Conservation (phyloP, 2,113 vertebrate species). For the Lagopus muta region DNA sequence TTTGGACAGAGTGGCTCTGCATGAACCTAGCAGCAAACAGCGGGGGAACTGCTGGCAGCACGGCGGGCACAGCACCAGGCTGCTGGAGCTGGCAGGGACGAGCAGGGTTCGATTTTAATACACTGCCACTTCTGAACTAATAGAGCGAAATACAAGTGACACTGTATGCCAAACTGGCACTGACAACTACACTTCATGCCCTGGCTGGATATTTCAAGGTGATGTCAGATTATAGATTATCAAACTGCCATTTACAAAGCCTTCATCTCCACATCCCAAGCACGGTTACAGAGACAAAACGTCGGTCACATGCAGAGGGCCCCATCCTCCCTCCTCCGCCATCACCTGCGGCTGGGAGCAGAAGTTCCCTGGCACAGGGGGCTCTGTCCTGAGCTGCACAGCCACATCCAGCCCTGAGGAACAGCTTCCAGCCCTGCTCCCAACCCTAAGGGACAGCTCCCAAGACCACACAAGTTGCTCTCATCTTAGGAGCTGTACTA, state of each 20-base stretch:
- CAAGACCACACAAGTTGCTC: background rate
- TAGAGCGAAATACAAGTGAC: constrained; percentile 46
- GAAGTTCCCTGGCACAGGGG: background rate
- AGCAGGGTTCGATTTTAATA: constrained; percentile 67
- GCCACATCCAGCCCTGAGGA: too few relatives aligned
- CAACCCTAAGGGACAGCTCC: too few relatives aligned
- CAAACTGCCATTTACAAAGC: constrained; percentile 31
- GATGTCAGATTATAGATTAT: constrained; percentile 70
- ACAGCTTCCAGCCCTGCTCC: too few relatives aligned
- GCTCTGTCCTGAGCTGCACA: background rate
- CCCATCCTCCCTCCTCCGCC: background rate
- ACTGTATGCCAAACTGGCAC: constrained; percentile 50
- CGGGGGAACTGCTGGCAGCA: constrained; percentile 51
- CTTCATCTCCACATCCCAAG: background rate
- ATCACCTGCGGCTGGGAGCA: background rate
- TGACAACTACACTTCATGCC: constrained; percentile 57
- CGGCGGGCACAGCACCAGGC: constrained; percentile 39
- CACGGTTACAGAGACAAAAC: background rate
- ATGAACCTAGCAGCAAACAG: constrained; percentile 53
- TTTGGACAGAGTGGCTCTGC: constrained; percentile 56
- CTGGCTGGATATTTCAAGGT: constrained; percentile 70
- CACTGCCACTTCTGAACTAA: constrained; percentile 61
- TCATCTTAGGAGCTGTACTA: background rate
- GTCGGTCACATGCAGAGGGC: rapidly evolving
- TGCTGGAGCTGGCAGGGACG: constrained; percentile 54